A percentile compares a stretch with the other conserved stretches of the same genome.
These are phyloP conservation scores for Gavia stellata DNA, from an alignment of 2,113 vertebrate species.

Conservation along the genomic window DNA sequence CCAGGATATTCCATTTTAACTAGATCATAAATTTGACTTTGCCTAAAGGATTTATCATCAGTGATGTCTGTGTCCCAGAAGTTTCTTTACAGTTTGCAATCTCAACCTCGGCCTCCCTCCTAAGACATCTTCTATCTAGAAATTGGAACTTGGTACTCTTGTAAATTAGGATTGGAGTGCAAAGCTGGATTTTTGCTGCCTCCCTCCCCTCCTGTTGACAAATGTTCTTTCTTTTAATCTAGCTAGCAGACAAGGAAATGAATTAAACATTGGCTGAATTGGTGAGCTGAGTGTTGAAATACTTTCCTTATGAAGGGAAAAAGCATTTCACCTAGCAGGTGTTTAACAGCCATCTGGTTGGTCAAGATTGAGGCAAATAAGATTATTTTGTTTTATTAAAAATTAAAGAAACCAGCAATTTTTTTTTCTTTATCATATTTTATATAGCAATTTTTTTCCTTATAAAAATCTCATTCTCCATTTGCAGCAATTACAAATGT, in stretches of 20 bases:
- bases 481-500: not conserved
- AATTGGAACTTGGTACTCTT: not conserved
- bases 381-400: not conserved
- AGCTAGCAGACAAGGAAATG: not conserved
- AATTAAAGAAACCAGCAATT: not conserved
- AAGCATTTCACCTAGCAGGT: conserved; percentile 1
- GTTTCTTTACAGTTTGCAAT: not conserved
- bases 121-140: not conserved
- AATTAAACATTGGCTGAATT: conserved; percentile 47
- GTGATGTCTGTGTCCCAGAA: not conserved
- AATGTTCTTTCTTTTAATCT: conserved; percentile 43
- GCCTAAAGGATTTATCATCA: conserved; percentile 13
- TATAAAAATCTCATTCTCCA: not conserved
- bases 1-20: conserved; percentile 15
- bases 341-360: not conserved
- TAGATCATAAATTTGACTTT: conserved; percentile 26
- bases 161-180: not conserved
- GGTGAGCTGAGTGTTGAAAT: conserved; percentile 13
- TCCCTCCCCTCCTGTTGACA: conserved; percentile 2
- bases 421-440: not conserved
- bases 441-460: not conserved
- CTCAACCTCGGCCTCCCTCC: not conserved
- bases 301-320: not conserved
- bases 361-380: not conserved
- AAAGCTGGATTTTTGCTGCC: not conserved